Percentiles rank a stretch among this genome's conserved stretches.
phyloP scores from a whole-genome alignment of 1,140 invertebrate genomes.

The Pteromalus puparum region DNA sequence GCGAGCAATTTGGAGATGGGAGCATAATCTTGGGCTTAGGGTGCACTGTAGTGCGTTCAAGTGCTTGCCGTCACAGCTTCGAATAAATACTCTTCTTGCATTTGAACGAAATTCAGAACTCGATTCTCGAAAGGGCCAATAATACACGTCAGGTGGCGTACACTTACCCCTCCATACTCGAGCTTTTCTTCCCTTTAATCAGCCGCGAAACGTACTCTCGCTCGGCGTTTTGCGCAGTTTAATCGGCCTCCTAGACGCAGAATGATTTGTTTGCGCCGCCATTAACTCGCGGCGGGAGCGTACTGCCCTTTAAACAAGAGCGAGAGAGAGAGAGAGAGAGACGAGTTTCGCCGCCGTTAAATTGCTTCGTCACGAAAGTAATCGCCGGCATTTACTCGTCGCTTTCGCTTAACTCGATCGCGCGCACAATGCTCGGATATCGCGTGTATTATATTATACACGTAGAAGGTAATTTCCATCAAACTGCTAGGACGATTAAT shows the following conservation, averaged over 20 bases:
- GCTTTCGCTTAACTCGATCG: conserved; percentile 53
- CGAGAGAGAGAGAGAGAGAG: too few species aligned
- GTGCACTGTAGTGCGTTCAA: too few species aligned
- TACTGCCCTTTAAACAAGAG: neutral
- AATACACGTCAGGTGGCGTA: neutral
- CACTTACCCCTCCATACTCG: too few species aligned
- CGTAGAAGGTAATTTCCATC: neutral
- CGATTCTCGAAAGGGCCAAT: neutral
- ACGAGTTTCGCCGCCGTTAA: conserved; percentile 44
- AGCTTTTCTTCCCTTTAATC: neutral
- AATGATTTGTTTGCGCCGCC: conserved; percentile 10
- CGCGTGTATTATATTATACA: neutral
- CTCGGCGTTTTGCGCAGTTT: neutral
- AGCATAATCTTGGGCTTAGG: too few species aligned
- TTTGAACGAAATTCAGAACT: too few species aligned
- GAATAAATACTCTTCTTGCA: too few species aligned
- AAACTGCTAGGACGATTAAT: neutral
- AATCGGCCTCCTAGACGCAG: neutral
- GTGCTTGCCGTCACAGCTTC: too few species aligned
- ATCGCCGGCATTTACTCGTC: conserved; percentile 59
- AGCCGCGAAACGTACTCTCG: too few species aligned
- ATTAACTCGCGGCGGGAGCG: neutral
- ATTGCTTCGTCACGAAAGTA: conserved; percentile 58
- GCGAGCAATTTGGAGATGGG: too few species aligned
- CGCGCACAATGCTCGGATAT: neutral